A percentile compares a stretch with the other conserved stretches of the same genome.
Evolutionary conservation across 2,797 vertebrate species (phyloP).

Genomic region (Centropyge bicolor): DNA sequence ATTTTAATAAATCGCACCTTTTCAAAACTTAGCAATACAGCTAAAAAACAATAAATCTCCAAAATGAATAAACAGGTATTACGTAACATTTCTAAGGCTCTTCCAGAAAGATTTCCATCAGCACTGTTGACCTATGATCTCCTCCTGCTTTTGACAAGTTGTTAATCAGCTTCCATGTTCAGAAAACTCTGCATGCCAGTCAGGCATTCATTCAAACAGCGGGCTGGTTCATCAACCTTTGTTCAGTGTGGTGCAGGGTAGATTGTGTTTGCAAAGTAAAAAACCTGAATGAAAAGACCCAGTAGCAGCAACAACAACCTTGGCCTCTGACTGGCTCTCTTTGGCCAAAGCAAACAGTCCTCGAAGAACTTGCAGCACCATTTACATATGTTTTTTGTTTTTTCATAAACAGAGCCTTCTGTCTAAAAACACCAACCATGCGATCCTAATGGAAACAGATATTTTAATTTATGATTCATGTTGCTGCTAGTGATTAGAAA

Average conservation of each 20-base stretch:
- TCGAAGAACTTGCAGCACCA: slow-evolving; percentile 72
- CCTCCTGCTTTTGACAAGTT: slow-evolving; percentile 14
- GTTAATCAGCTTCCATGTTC: slow-evolving; percentile 37
- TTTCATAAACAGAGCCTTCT: slow-evolving; percentile 10
- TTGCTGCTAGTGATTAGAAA: too few relatives aligned
- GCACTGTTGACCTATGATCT: neutral
- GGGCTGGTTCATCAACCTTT: slow-evolving; percentile 82
- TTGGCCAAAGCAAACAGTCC: slow-evolving; percentile 75
- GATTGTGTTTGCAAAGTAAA: slow-evolving; percentile 81
- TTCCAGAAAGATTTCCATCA: neutral
- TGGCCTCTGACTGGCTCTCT: slow-evolving; percentile 76
- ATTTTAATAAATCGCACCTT: neutral
- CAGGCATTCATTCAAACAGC: slow-evolving; percentile 67
- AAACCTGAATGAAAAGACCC: slow-evolving; percentile 82
- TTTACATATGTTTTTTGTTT: slow-evolving; percentile 31
- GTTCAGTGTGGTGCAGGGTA: slow-evolving; percentile 68
- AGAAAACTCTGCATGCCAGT: slow-evolving; percentile 59
- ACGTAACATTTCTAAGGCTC: neutral
- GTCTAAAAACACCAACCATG: slow-evolving; percentile 9
- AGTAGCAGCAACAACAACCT: slow-evolving; percentile 83
- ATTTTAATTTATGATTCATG: too few relatives aligned
- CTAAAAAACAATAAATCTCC: neutral
- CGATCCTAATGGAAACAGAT: neutral
- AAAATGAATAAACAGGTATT: neutral
- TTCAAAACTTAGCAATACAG: neutral